Evolutionary conservation across 2,888 invertebrate genomes (phyloP), one percentile per base, ranked within the genome.

Genomic region (Dynastes grantii): DNA sequence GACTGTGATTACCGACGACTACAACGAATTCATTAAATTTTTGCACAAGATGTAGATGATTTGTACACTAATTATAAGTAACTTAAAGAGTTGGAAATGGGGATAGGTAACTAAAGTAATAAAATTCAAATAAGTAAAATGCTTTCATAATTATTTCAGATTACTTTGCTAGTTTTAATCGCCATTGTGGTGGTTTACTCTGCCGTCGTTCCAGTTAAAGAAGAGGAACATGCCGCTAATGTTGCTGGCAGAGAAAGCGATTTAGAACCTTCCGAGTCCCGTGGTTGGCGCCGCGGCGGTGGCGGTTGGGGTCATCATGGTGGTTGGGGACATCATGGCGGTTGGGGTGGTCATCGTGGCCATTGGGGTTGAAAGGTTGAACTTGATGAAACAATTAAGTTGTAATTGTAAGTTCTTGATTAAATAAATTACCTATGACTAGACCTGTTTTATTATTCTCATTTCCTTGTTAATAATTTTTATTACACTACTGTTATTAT

Each of bases 231-330:
- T 1, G 3, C 67, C 0, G 37, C 8, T 22, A n/a, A 32, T 29
- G 29, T 13, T 63, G 55, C 63, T 27, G 11, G 13, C 22, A 63
- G 9, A 4, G 2, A 63, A 13, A 32, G 29, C 8, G 68, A 68
- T 68, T 22, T 68, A 22, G 68, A 68, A 68, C 9, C 68, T 13
- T 22, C 68, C 68, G 68, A 68, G 27, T 16, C 68, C n/a, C 37
- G 65, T 16, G 32, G 29, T 13, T 37, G 45, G 3, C 16, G 45
- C 4, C 11, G 27, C 27, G 63, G 63, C 5, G 63, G 63, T 16
- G 40, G 45, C 2, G 65, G 65, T 2, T 32, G 45, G 11, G 65
- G 65, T 1, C 37, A 64, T 45, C 9, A 40, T 40, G 40, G 40
- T 0, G 40, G 65, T 6, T 11, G 40, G 32, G 32, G 16, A 13